A percentile compares a stretch with the other conserved stretches of the same genome.
These are phyloP conservation scores for Spatulosminthurus flaviceps DNA, from an alignment of 2,888 invertebrate genomes.

Conservation along the genomic window DNA sequence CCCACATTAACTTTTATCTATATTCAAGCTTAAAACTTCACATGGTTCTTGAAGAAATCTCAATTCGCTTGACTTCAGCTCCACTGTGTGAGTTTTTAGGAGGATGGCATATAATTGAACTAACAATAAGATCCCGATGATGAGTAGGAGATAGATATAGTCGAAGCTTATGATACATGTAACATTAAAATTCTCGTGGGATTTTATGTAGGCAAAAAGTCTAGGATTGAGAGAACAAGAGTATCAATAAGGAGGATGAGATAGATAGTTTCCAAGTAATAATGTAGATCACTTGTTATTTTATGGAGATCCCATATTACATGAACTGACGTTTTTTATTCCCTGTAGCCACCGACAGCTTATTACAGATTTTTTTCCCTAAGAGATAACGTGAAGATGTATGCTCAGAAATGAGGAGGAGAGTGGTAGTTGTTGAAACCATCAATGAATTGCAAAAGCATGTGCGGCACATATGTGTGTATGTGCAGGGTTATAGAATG, in stretches of 20 bases:
- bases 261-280: not conserved
- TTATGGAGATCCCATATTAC: slow-evolving; percentile 4
- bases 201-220: not conserved
- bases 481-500: not conserved
- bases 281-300: not conserved
- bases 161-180: not conserved
- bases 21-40: no score
- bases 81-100: not conserved
- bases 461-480: not conserved
- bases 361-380: slow-evolving; percentile 12
- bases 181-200: slow-evolving; percentile 5
- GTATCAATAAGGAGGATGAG: not conserved
- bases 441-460: not conserved
- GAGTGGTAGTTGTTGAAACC: not conserved
- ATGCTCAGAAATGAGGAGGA: not conserved
- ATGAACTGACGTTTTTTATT: not conserved
- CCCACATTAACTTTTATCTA: slow-evolving; percentile 12
- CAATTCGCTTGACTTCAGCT: no score
- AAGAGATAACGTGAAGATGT: not conserved
- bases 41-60: no score
- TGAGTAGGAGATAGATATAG: not conserved
- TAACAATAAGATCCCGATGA: not conserved
- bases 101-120: not conserved
- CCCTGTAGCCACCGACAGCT: slow-evolving; percentile 1
- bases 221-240: no score